Base-by-base conservation (phyloP, 1,140 invertebrate genomes). In the Parapsyche elsis region DNA sequence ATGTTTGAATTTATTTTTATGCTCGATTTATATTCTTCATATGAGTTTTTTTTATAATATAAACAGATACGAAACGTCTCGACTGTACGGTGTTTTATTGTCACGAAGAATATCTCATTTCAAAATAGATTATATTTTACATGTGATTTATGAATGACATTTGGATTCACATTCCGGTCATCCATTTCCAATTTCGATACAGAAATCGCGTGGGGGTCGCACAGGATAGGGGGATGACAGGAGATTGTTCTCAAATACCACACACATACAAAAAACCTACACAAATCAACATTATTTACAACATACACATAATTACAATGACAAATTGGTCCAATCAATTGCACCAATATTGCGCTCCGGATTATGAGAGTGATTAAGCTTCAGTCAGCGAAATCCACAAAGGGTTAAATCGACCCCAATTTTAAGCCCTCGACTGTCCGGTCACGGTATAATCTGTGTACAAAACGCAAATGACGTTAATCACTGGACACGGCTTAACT, bases 101-200 rank as follows among this genome's bases (percentile, higher is more conserved):
- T 83, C 80, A 80, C 80, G 74, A 80, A 80, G 80, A 81, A 83
- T 81, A 83, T 81, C 82, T 83, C 82, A 83, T 83, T 83, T 83
- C 82, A 78, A 76, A 83, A 83, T 81, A 83, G 82, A 83, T 83
- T 83, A 83, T 83, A 83, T 83, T 83, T 83, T 83, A 83, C 82
- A 78, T 83, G 80, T 83, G 82, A 83, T 83, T 83, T 83, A 83
- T 83, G 82, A 81, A 83, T 81, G 82, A 83, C 82, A 83, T 83
- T 83, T 78, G 80, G 82, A 80, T 81, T 79, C 78, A 78, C 82
- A 81, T 83, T 83, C 80, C 82, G 82, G 82, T 83, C 82, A 83
- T 83, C 82, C 79, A 83, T 83, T 83, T 81, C 82, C 82, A 81
- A 83, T 83, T 81, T 78, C 82, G 80, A 83, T 81, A 81, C 80